Conservation (phyloP, 2,888 invertebrate genomes). For the Andrena bucephala region DNA sequence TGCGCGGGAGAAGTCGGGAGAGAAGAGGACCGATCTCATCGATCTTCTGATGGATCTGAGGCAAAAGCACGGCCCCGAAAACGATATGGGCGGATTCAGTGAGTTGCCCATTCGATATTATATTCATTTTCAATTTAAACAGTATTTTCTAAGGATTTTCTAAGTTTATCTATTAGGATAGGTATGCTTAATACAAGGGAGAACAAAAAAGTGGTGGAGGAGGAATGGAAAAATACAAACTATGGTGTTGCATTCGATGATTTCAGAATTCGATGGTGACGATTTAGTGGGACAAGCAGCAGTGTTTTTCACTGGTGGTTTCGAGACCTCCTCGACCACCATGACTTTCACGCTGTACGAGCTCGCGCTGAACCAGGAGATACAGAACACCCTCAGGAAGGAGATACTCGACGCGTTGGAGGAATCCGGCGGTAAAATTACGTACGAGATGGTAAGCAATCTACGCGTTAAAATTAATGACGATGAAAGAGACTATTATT, state of each 20-base stretch:
- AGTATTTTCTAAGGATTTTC: too few species aligned
- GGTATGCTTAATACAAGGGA: too few species aligned
- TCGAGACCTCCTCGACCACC: conserved; percentile 77
- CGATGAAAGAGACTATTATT: too few species aligned
- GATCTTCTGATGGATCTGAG: conserved; percentile 85
- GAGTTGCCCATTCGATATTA: conserved; percentile 18
- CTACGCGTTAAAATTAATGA: neutral
- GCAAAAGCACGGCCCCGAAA: conserved; percentile 66
- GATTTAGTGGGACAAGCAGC: conserved; percentile 77
- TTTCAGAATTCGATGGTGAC: conserved; percentile 77
- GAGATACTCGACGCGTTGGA: conserved; percentile 71
- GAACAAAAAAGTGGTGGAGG: too few species aligned
- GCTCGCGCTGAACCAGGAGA: conserved; percentile 71
- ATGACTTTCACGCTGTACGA: conserved; percentile 75
- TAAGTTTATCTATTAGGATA: too few species aligned
- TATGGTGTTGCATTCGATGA: neutral
- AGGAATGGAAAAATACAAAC: neutral
- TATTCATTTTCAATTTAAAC: too few species aligned
- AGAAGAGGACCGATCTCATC: conserved; percentile 84
- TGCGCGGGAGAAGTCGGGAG: conserved; percentile 82
- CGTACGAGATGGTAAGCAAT: conserved; percentile 76
- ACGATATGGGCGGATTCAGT: conserved; percentile 63
- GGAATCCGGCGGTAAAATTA: conserved; percentile 69
- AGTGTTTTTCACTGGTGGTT: conserved; percentile 78
- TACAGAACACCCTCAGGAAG: conserved; percentile 72